Percentiles rank a stretch among this genome's conserved stretches.
Evolutionary conservation across 2,888 invertebrate species (phyloP).

Genomic region (Plagodis dolabraria): DNA sequence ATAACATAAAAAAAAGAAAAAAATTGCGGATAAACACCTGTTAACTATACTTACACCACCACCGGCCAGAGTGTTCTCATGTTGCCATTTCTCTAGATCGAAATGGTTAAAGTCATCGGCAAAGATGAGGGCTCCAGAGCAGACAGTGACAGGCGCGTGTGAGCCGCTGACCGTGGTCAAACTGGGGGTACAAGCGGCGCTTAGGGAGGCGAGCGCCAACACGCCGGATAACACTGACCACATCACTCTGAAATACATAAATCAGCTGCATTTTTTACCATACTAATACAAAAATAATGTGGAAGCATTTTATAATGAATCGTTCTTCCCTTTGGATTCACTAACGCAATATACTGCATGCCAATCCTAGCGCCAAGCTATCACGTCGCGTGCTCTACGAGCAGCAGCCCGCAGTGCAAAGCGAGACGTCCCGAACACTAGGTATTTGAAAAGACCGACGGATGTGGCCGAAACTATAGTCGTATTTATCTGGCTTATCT

Average conservation of each 20-base stretch:
- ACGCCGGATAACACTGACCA: conserved; percentile 56
- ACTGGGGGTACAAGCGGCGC: conserved; percentile 69
- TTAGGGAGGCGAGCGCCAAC: conserved; percentile 53
- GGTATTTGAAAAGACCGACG: too few species aligned
- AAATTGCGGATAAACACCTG: too few species aligned
- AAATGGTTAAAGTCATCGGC: conserved; percentile 86
- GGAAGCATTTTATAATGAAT: not conserved
- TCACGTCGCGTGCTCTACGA: too few species aligned
- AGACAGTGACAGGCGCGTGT: conserved; percentile 73
- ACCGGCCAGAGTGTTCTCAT: conserved; percentile 87
- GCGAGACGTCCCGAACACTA: too few species aligned
- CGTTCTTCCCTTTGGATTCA: too few species aligned
- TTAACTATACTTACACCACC: conserved; percentile 87
- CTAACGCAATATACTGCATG: too few species aligned
- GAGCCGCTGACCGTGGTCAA: conserved; percentile 81
- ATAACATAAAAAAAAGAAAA: too few species aligned
- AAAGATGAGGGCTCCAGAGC: conserved; percentile 86
- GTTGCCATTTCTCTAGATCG: conserved; percentile 86
- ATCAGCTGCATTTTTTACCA: not conserved
- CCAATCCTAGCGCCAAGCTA: too few species aligned
- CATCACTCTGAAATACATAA: conserved; percentile 54
- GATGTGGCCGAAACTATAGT: too few species aligned
- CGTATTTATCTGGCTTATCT: too few species aligned
- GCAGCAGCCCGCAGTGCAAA: too few species aligned
- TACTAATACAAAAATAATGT: not conserved